A percentile compares a stretch with the other conserved stretches of the same genome.
These are phyloP conservation scores for Tribolium freemani DNA, from an alignment of 2,888 invertebrate genomes.

Conservation along the genomic window DNA sequence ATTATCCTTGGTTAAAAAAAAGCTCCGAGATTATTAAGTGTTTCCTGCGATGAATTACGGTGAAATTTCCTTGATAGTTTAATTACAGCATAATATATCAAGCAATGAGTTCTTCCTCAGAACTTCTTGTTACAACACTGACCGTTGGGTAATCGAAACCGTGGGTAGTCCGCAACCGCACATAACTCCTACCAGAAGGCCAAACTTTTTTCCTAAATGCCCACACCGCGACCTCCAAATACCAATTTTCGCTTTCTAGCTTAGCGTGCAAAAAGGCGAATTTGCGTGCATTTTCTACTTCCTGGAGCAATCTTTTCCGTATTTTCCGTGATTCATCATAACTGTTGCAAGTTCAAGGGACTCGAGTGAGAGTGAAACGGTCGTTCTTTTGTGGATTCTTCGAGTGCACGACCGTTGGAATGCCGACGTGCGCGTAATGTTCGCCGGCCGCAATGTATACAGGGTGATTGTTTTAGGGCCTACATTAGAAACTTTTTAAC, in stretches of 20 bases:
- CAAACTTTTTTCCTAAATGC: constrained; percentile 6
- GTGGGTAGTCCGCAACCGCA: constrained; percentile 27
- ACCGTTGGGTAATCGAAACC: constrained; percentile 28
- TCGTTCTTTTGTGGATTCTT: not conserved
- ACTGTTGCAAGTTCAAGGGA: constrained; percentile 27
- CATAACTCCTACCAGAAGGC: constrained; percentile 28
- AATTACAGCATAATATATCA: constrained; percentile 35
- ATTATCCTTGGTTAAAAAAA: constrained; percentile 1
- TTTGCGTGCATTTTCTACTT: constrained; percentile 17
- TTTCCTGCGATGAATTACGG: constrained; percentile 36
- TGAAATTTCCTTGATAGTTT: constrained; percentile 35
- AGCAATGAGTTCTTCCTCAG: constrained; percentile 24
- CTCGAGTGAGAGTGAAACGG: constrained; percentile 16
- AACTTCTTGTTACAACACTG: constrained; percentile 18
- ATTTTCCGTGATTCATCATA: constrained; percentile 21
- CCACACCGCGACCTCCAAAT: constrained; percentile 29
- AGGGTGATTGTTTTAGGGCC: too few relatives aligned
- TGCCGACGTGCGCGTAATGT: not conserved
- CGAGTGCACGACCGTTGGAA: not conserved
- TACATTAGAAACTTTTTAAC: too few relatives aligned
- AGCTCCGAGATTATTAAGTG: constrained; percentile 18
- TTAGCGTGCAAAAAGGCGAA: not conserved
- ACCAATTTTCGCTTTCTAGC: constrained; percentile 26
- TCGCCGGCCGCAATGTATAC: constrained; percentile 17
- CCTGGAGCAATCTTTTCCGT: constrained; percentile 7